phyloP scores from a whole-genome alignment of 2,797 vertebrate genomes.

The Nasua narica region DNA sequence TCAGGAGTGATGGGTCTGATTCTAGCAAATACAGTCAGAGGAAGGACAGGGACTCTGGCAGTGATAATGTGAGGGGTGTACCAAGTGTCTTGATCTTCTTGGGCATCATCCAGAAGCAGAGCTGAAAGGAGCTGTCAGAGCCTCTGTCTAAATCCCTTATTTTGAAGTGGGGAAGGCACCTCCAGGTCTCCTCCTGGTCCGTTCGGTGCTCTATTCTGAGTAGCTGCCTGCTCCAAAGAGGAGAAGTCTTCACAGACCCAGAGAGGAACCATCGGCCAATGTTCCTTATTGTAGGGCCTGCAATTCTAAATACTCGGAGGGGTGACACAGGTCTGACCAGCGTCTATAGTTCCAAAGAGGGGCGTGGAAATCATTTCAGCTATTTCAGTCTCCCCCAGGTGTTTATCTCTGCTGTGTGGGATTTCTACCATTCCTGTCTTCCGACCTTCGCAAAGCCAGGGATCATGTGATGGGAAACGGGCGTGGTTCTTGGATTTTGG shows the following conservation, averaged over 20 bases:
- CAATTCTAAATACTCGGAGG: background rate
- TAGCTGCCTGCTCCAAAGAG: background rate
- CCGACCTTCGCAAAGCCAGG: slow-evolving; percentile 60
- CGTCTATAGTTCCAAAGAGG: slow-evolving; percentile 35
- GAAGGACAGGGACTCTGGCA: background rate
- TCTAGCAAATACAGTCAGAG: background rate
- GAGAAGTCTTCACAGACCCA: background rate
- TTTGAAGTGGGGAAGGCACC: background rate
- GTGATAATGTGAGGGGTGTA: accelerated
- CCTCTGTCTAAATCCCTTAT: background rate
- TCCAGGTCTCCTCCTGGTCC: background rate
- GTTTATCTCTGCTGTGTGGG: slow-evolving; percentile 30
- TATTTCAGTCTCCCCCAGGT: slow-evolving; percentile 62
- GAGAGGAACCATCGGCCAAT: background rate
- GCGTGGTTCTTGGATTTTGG: background rate
- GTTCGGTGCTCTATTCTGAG: background rate
- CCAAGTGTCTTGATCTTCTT: background rate
- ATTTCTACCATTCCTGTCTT: slow-evolving; percentile 60
- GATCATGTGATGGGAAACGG: background rate
- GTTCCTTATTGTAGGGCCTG: background rate
- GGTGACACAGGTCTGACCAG: slow-evolving; percentile 64
- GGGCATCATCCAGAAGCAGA: background rate
- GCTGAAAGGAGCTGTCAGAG: background rate
- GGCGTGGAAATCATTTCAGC: slow-evolving; percentile 62
- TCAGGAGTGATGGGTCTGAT: background rate